Evolutionary conservation across 1,140 invertebrate genomes (phyloP).

Genomic region (Cyclargus thomasi): DNA sequence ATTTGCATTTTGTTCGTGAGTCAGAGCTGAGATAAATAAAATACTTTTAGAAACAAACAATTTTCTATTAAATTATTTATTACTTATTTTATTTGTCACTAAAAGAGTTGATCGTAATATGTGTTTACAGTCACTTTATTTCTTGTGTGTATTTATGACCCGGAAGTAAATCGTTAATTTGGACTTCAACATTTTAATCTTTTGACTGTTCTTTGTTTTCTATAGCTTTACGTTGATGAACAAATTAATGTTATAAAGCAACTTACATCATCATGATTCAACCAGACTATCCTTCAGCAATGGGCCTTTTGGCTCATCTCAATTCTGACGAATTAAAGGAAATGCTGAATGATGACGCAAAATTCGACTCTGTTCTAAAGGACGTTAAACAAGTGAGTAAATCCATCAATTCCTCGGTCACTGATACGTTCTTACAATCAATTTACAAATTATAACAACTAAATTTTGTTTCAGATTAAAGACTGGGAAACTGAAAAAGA

Average conservation of each 20-base stretch:
- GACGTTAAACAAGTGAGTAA: slow-evolving; percentile 82
- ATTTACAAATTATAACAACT: background rate
- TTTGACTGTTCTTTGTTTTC: background rate
- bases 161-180: too few species aligned
- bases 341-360: slow-evolving; percentile 88
- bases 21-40: too few species aligned
- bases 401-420: background rate
- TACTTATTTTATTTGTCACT: too few species aligned
- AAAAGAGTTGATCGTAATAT: too few species aligned
- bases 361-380: slow-evolving; percentile 87
- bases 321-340: slow-evolving; percentile 85
- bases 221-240: background rate
- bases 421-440: slow-evolving; percentile 15
- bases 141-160: too few species aligned
- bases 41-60: too few species aligned
- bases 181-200: background rate
- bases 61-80: too few species aligned
- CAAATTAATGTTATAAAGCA: background rate
- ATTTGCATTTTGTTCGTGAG: too few species aligned
- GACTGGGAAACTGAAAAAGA: slow-evolving; percentile 88
- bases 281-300: slow-evolving; percentile 62
- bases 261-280: slow-evolving; percentile 52
- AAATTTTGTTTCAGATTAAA: slow-evolving; percentile 77
- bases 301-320: slow-evolving; percentile 67
- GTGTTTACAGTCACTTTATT: too few species aligned